phyloP scores from a whole-genome alignment of 1,140 invertebrate species.

The Camponotus vicinus region DNA sequence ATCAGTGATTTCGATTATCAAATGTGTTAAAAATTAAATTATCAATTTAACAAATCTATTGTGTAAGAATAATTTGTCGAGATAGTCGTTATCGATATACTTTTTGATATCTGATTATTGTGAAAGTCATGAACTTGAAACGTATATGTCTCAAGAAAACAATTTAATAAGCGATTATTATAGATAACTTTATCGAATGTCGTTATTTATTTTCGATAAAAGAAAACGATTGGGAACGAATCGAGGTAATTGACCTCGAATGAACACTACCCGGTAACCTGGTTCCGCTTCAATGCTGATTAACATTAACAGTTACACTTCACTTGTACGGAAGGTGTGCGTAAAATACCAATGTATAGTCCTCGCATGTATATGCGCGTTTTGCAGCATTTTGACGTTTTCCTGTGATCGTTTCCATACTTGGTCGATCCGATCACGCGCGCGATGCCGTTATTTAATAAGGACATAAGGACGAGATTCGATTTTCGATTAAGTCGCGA shows the following conservation, averaged over 20 bases:
- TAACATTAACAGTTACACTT: conserved; percentile 78
- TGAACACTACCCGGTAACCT: conserved; percentile 73
- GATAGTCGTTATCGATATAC: not conserved
- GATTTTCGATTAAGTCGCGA: not conserved
- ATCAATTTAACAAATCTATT: no score
- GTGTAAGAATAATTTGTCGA: no score
- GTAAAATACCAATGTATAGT: not conserved
- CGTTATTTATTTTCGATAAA: not conserved
- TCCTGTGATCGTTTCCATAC: conserved; percentile 14
- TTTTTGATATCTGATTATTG: not conserved
- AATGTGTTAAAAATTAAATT: not conserved
- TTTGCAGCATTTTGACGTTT: conserved; percentile 39
- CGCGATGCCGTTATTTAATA: conserved; percentile 58
- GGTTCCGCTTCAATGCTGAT: conserved; percentile 74
- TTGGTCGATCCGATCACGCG: conserved; percentile 1
- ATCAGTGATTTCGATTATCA: not conserved
- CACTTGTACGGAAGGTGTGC: conserved; percentile 8
- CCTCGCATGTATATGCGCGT: conserved; percentile 27
- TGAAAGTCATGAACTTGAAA: not conserved
- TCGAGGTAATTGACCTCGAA: conserved; percentile 69
- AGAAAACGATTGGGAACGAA: conserved; percentile 6
- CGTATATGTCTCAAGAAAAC: not conserved
- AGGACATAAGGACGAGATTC: not conserved
- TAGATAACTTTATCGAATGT: not conserved
- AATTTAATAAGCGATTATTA: not conserved